Base-by-base conservation (phyloP, 2,888 invertebrate species). In the Brenthis daphne region DNA sequence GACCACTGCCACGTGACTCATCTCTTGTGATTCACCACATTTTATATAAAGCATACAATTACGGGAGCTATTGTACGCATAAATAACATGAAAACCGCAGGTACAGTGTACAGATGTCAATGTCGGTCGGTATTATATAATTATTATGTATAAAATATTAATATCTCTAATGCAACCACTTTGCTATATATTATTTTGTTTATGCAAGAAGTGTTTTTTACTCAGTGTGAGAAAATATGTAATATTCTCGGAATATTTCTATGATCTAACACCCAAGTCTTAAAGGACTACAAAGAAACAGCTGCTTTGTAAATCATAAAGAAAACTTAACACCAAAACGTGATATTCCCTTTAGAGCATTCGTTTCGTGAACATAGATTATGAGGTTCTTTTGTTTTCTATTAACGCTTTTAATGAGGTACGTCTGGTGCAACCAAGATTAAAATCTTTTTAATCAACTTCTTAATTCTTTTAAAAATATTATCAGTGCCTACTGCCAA, bases 381-480 rank as follows among this genome's bases (percentile, higher is more conserved):
- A 66, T 50, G 51, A 54, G 53, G 54, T 54, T 64, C 65, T 61
- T 66, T 72, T 70, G 68, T 70, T 66, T 68, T 48, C 29, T 53
- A 55, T 24, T 56, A 47, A 24, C 56, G 58, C 65, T 70, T 64
- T 60, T 72, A 68, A 72, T 64, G 66, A 69, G 56, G 55, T 16
- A 64, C 68, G 68, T 68, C 68, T 64, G 12, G 56, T 53, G 51
- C 72, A 68, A 64, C 58, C 68, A 14, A 16, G 56, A 66, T 66
- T 68, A 64, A 64, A 70, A 68, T 56, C 66, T 66, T 69, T 69
- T 72, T 70, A 70, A 70, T 70, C 70, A 70, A 64, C 60, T 51
- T 64, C 56, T 57, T 57, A 68, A 70, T 66, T 63, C 58, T 55
- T 20, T 51, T 56, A 64, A 70, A 20, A 47, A 60, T 2, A 29